phyloP scores from a whole-genome alignment of 92 coral and sea anemone species.

The Bergia sp. region DNA sequence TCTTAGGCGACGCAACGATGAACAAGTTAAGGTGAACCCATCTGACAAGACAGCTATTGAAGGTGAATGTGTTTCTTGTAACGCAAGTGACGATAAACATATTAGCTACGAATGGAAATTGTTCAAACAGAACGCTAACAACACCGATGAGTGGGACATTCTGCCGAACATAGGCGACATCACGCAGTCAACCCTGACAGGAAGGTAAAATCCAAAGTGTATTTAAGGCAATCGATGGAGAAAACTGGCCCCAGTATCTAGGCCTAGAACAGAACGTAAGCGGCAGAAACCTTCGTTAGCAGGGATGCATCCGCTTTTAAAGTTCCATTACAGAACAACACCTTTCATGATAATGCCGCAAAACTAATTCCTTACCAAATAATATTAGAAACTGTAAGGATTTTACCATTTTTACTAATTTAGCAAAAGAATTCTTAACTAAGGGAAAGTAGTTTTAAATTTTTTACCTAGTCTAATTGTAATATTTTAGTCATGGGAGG shows the following conservation, averaged over 20 bases:
- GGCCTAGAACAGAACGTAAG: no score
- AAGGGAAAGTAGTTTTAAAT: no score
- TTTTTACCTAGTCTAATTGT: no score
- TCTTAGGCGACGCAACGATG: background rate
- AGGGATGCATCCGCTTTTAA: no score
- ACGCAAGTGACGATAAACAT: background rate
- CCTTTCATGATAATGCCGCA: no score
- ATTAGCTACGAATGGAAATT: slow-evolving; percentile 3
- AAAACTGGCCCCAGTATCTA: background rate
- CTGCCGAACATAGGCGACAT: background rate
- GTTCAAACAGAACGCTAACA: slow-evolving; percentile 1
- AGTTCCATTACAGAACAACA: no score
- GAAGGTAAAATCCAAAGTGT: slow-evolving; percentile 15
- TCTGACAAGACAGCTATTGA: slow-evolving; percentile 29
- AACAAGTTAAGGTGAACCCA: background rate
- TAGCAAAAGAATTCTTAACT: no score
- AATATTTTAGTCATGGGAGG: no score
- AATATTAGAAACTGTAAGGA: no score
- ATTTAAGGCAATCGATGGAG: slow-evolving; percentile 13
- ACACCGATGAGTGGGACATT: background rate
- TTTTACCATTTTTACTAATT: no score
- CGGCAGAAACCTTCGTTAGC: no score
- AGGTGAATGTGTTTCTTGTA: slow-evolving; percentile 12
- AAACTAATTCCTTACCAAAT: no score
- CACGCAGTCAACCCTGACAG: background rate